These are phyloP conservation scores for Syngnathus floridae DNA, from an alignment of 2,113 vertebrate species.

Conservation along the genomic window DNA sequence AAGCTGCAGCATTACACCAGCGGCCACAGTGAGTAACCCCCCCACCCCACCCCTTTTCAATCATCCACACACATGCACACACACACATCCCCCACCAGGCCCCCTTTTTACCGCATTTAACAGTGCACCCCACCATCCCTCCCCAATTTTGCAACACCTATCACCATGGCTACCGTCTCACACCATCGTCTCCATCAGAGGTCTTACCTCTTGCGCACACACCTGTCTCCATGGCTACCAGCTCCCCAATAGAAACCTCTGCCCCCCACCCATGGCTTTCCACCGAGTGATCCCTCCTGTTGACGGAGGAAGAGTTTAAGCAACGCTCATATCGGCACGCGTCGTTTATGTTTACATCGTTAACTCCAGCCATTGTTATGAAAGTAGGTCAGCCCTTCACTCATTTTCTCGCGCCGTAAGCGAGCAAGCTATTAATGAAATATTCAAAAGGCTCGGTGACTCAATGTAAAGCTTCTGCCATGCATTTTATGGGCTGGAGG, in stretches of 20 bases:
- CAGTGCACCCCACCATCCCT: slow-evolving; percentile 1
- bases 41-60: not conserved
- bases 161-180: slow-evolving; percentile 57
- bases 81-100: not conserved
- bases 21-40: slow-evolving; percentile 92
- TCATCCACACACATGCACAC: too few species aligned
- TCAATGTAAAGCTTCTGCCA: not conserved
- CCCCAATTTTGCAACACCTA: slow-evolving; percentile 38
- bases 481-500: not conserved
- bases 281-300: not conserved
- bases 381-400: slow-evolving; percentile 53
- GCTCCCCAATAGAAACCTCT: slow-evolving; percentile 14
- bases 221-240: slow-evolving; percentile 65
- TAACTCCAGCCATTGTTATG: slow-evolving; percentile 45
- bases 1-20: slow-evolving; percentile 99
- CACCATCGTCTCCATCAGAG: slow-evolving; percentile 35
- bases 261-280: not conserved
- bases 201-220: slow-evolving; percentile 37
- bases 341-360: slow-evolving; percentile 40
- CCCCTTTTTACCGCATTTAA: not conserved
- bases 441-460: slow-evolving; percentile 23
- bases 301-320: slow-evolving; percentile 21
- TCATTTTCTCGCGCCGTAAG: slow-evolving; percentile 38
- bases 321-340: slow-evolving; percentile 26
- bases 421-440: slow-evolving; percentile 51